Conservation (phyloP, 1,140 invertebrate genomes). For the Zeugodacus cucurbitae region DNA sequence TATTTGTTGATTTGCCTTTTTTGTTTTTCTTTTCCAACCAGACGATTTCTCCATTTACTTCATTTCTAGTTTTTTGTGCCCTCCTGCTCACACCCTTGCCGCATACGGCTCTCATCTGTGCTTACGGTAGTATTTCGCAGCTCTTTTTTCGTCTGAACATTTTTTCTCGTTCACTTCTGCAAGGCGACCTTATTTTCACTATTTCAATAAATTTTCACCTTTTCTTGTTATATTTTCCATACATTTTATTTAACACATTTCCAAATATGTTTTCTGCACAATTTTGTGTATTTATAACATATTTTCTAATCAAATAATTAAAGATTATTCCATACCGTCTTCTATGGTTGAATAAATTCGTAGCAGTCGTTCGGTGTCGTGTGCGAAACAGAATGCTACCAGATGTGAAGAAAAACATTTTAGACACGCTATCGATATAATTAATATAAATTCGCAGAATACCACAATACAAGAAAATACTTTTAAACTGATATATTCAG, state of each 20-base stretch:
- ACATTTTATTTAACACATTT: neutral
- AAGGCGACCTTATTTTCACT: slow-evolving; percentile 27
- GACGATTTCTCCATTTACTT: slow-evolving; percentile 23
- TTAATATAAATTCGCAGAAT: too few relatives aligned
- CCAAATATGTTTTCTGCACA: neutral
- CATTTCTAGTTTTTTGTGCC: slow-evolving; percentile 7
- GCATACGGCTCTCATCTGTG: neutral
- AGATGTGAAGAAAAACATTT: neutral
- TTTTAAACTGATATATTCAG: too few relatives aligned
- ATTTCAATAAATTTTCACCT: neutral
- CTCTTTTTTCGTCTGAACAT: slow-evolving; percentile 22
- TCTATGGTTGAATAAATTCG: neutral
- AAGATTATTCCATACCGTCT: slow-evolving; percentile 12
- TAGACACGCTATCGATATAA: too few relatives aligned
- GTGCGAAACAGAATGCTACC: slow-evolving; percentile 11
- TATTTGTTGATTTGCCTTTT: slow-evolving; percentile 39
- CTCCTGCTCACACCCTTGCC: neutral
- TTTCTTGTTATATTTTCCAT: neutral
- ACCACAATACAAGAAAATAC: too few relatives aligned
- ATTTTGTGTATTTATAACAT: neutral
- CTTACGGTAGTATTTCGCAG: slow-evolving; percentile 33
- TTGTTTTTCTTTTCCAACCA: slow-evolving; percentile 27
- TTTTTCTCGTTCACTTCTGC: slow-evolving; percentile 13
- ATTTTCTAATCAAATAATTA: neutral
- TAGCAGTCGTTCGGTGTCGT: slow-evolving; percentile 30